These are phyloP conservation scores for Noctilio leporinus DNA, from an alignment of 2,113 vertebrate species.

Conservation along the genomic window DNA sequence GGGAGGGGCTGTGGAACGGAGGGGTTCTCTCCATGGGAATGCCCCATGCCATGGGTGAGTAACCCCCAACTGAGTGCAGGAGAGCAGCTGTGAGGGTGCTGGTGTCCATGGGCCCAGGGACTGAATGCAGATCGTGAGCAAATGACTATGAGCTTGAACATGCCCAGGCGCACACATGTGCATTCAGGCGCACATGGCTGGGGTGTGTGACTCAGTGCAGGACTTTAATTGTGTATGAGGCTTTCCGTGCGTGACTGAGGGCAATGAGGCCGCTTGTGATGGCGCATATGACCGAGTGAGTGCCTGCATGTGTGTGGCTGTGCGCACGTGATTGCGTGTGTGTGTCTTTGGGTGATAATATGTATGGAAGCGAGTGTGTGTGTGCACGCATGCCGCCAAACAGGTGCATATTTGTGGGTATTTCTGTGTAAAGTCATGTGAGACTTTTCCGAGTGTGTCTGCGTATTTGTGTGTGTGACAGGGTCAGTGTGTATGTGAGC, in stretches of 20 bases:
- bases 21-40: not conserved
- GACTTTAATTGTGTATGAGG: not conserved
- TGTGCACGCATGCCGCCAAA: not conserved
- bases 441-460: not conserved
- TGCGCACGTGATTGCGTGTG: not conserved
- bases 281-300: too few species aligned
- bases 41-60: accelerated
- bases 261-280: too few species aligned
- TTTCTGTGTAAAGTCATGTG: not conserved
- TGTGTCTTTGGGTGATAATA: not conserved
- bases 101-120: accelerated
- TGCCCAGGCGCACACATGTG: accelerated
- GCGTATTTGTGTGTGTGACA: not conserved
- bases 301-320: not conserved
- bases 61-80: accelerated
- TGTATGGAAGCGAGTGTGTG: not conserved
- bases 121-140: not conserved
- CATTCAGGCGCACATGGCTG: accelerated
- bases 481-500: not conserved
- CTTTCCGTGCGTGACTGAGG: not conserved
- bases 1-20: not conserved
- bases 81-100: accelerated
- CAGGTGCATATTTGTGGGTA: not conserved
- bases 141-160: accelerated
- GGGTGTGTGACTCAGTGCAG: not conserved